Base-by-base conservation (phyloP, 2,888 invertebrate genomes). In the Pteria penguin region DNA sequence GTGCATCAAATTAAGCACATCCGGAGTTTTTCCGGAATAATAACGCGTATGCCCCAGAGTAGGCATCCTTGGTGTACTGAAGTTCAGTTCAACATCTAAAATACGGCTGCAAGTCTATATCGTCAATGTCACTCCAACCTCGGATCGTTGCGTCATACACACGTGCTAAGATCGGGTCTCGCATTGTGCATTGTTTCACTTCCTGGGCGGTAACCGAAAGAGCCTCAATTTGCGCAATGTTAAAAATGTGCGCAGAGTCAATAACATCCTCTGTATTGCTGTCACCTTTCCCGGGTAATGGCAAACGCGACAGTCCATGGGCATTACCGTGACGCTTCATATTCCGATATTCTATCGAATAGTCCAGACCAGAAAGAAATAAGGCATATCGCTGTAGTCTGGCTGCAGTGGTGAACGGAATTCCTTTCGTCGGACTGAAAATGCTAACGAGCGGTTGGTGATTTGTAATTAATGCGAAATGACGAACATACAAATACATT, bases 401-500 rank as follows among this genome's bases (percentile, higher is more conserved):
- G 4, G 75, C 65, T 52, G 70, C 71, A 14, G 77, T 77, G 4
- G 75, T 82, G 74, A 80, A 36, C 84, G 89, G 72, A 83, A 89
- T 18, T 82, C 79, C 79, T 60, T 77, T 78, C 26, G 36, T 61
- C 2, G 78, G 78, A 58, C 76, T 81, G 26, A 83, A 76, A n/a
- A 84, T 81, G 0, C 71, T 65, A 11, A 77, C 22, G 11, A 84
- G 66, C 26, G 83, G 80, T 31, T 78, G 72, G 68, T 84, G 79
- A 63, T 84, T 83, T 4, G 83, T 67, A 18, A 76, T 14, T 31
- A 83, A 66, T 8, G 89, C 91, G 77, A 93, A 93, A 18, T 84
- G 79, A 8, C 88, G 80, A 2, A 92, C 92, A 74, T 81, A 90
- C 0, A 93, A 62, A 77, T 90, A 93, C 22, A 88, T 84, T 61